phyloP scores from a whole-genome alignment of 2,797 vertebrate species.

The Chelon auratus region DNA sequence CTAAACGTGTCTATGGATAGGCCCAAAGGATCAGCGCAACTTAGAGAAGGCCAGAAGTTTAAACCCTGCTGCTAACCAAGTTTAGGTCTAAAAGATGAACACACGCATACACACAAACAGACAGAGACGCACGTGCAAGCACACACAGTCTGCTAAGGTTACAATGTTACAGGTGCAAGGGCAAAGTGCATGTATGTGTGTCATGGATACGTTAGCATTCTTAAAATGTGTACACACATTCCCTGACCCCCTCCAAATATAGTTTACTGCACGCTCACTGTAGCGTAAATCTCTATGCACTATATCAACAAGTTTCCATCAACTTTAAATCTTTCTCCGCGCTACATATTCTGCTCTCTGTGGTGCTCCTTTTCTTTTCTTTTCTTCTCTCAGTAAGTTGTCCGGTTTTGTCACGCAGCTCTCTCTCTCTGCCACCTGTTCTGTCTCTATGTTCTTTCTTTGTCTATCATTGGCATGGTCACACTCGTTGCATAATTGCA shows the following conservation, averaged over 20 bases:
- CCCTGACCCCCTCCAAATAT: slow-evolving; percentile 73
- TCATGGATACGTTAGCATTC: slow-evolving; percentile 78
- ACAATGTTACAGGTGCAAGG: slow-evolving; percentile 79
- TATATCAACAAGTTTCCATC: slow-evolving; percentile 49
- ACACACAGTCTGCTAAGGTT: slow-evolving; percentile 61
- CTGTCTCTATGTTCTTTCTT: slow-evolving; percentile 72
- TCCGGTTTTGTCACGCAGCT: slow-evolving; percentile 45
- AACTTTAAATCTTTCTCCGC: not conserved
- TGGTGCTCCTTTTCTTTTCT: slow-evolving; percentile 18
- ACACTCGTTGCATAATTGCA: slow-evolving; percentile 66
- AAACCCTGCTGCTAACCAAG: slow-evolving; percentile 45
- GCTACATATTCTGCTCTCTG: not conserved
- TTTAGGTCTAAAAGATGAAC: slow-evolving; percentile 34
- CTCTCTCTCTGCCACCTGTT: slow-evolving; percentile 68
- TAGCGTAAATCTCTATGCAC: slow-evolving; percentile 40
- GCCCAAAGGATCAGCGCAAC: slow-evolving; percentile 45
- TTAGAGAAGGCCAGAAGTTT: slow-evolving; percentile 48
- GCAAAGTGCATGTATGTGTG: slow-evolving; percentile 73
- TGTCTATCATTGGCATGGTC: slow-evolving; percentile 65
- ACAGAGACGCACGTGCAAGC: slow-evolving; percentile 21
- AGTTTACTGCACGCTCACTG: slow-evolving; percentile 60
- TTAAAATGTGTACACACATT: slow-evolving; percentile 65
- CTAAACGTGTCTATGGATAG: slow-evolving; percentile 52
- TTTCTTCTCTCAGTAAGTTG: slow-evolving; percentile 32
- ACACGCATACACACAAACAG: slow-evolving; percentile 30